Conservation (phyloP, 2,797 vertebrate genomes). For the Sphenodon punctatus region DNA sequence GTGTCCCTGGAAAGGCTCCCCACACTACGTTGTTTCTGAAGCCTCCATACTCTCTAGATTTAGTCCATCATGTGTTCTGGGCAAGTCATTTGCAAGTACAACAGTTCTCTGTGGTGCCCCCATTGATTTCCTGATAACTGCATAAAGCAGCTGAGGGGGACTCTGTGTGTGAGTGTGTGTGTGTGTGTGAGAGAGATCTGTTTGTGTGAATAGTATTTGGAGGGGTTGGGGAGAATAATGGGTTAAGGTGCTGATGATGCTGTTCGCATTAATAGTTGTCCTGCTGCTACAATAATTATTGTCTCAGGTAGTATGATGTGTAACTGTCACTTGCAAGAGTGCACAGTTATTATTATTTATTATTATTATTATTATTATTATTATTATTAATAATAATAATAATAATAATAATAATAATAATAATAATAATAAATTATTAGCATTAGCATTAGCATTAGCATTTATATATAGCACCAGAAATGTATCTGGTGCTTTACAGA, state of each 20-base stretch:
- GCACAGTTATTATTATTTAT: too few species aligned
- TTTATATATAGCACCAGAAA: too few species aligned
- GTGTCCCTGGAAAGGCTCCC: constrained; percentile 90
- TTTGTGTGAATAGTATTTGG: constrained; percentile 38
- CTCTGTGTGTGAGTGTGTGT: constrained; percentile 79
- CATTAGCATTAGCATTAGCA: too few species aligned
- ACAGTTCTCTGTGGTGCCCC: constrained; percentile 94
- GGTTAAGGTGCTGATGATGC: constrained; percentile 81
- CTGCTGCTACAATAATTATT: constrained; percentile 86
- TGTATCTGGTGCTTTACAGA: too few species aligned
- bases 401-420: too few species aligned
- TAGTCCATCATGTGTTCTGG: constrained; percentile 97
- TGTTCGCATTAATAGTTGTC: constrained; percentile 81
- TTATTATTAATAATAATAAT: too few species aligned
- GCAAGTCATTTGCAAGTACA: constrained; percentile 99
- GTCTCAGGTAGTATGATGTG: constrained; percentile 84
- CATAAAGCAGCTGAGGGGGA: constrained; percentile 88
- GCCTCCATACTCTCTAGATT: constrained; percentile 96
- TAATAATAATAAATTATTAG: too few species aligned
- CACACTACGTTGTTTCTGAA: constrained; percentile 88
- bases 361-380: too few species aligned
- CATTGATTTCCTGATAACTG: constrained; percentile 98
- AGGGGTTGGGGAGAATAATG: constrained; percentile 70
- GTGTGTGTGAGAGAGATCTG: constrained; percentile 67
- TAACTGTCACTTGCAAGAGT: constrained; percentile 80